A percentile compares a stretch with the other conserved stretches of the same genome.
Conservation (phyloP, 2,888 invertebrate genomes). For the Lasius fuliginosus region DNA sequence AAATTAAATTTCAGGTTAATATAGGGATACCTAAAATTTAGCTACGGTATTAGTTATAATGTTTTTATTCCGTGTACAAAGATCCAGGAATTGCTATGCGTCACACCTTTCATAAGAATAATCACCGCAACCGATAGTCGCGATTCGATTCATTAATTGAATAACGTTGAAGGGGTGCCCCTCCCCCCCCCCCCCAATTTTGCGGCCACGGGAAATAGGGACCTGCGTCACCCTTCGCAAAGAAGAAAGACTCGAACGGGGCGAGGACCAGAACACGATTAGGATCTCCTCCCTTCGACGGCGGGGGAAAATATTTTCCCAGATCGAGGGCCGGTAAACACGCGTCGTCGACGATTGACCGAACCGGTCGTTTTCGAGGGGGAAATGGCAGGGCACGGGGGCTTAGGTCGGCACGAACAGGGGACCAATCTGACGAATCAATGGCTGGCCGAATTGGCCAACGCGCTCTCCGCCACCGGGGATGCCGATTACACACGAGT, state of each 20-base stretch:
- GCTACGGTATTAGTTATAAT: no score
- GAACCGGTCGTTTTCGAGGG: conserved; percentile 53
- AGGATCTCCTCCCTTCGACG: conserved; percentile 22
- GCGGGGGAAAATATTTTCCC: conserved; percentile 65
- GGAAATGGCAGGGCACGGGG: conserved; percentile 35
- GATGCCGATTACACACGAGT: conserved; percentile 65
- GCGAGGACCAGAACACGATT: conserved; percentile 55
- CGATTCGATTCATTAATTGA: conserved; percentile 41
- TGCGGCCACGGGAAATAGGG: neutral
- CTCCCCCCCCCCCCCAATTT: neutral
- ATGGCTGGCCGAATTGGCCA: conserved; percentile 81
- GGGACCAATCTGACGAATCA: conserved; percentile 76
- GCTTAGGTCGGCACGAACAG: conserved; percentile 57
- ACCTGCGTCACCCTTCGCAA: neutral
- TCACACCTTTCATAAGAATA: conserved; percentile 24
- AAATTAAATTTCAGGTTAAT: no score
- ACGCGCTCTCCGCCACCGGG: conserved; percentile 64
- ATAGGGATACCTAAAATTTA: no score
- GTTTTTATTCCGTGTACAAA: neutral
- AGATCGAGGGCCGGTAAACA: conserved; percentile 61
- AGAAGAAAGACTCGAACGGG: neutral
- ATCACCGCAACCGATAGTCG: neutral
- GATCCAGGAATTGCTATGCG: neutral
- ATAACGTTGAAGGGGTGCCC: neutral
- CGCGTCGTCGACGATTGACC: conserved; percentile 67